Conservation (phyloP, 1,140 invertebrate species). For the Lineus longissimus region DNA sequence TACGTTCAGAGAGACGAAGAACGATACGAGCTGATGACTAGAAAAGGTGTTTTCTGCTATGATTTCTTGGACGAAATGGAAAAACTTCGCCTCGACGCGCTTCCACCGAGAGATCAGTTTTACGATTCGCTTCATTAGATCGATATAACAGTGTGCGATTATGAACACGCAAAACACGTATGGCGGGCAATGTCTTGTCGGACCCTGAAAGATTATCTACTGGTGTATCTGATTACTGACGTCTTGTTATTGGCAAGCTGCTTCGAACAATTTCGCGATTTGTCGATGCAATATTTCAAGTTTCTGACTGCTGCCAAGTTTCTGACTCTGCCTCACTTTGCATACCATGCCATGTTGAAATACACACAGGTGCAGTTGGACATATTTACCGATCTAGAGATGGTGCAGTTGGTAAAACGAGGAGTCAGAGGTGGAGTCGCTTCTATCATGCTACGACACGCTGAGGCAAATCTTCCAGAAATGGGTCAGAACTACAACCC, state of each 20-base stretch:
- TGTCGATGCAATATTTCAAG: not conserved
- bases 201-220: not conserved
- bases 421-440: not conserved
- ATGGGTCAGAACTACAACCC: not conserved
- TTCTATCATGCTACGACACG: not conserved
- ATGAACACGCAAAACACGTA: not conserved
- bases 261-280: not conserved
- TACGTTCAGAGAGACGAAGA: too few relatives aligned
- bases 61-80: not conserved
- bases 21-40: not conserved
- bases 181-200: not conserved
- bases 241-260: not conserved
- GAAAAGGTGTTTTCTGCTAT: not conserved
- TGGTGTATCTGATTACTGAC: not conserved
- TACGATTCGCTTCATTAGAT: not conserved
- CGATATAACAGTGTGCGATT: not conserved
- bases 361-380: not conserved
- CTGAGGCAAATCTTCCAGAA: not conserved
- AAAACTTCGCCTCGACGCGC: not conserved
- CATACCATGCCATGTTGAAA: constrained; percentile 4
- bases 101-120: not conserved
- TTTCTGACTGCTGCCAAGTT: not conserved
- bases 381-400: not conserved
- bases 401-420: not conserved
- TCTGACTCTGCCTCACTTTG: not conserved